Conservation (phyloP, 2,113 vertebrate species). For the Campylomormyrus numenius region DNA sequence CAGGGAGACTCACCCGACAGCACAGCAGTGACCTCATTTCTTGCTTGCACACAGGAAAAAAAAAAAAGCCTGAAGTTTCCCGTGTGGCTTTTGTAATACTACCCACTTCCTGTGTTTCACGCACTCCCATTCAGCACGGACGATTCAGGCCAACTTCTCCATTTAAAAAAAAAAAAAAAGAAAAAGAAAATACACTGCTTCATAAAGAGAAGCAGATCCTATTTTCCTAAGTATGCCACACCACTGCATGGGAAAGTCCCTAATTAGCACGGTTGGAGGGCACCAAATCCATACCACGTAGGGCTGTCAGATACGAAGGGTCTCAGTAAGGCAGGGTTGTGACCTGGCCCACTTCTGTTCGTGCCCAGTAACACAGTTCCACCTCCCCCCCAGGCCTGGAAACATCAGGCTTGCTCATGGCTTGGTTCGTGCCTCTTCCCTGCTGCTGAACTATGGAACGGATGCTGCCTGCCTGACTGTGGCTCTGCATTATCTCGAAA, state of each 20-base stretch:
- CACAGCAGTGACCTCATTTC: not conserved
- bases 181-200: not conserved
- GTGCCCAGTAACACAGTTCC: not conserved
- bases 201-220: not conserved
- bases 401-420: not conserved
- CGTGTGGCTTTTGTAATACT: not conserved
- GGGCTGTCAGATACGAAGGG: not conserved
- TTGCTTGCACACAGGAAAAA: not conserved
- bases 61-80: not conserved
- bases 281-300: not conserved
- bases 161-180: not conserved
- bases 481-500: conserved; percentile 2
- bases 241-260: not conserved
- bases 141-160: not conserved
- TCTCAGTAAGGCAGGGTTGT: not conserved
- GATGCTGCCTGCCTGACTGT: conserved; percentile 9
- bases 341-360: conserved; percentile 12
- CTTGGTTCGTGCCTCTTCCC: not conserved
- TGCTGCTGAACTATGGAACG: not conserved
- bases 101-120: conserved; percentile 5
- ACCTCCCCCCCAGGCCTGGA: not conserved
- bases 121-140: not conserved
- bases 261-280: not conserved
- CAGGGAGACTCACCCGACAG: not conserved
- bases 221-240: not conserved